Conservation (phyloP, 1,140 invertebrate species). For the Ptiloglossa arizonensis region DNA sequence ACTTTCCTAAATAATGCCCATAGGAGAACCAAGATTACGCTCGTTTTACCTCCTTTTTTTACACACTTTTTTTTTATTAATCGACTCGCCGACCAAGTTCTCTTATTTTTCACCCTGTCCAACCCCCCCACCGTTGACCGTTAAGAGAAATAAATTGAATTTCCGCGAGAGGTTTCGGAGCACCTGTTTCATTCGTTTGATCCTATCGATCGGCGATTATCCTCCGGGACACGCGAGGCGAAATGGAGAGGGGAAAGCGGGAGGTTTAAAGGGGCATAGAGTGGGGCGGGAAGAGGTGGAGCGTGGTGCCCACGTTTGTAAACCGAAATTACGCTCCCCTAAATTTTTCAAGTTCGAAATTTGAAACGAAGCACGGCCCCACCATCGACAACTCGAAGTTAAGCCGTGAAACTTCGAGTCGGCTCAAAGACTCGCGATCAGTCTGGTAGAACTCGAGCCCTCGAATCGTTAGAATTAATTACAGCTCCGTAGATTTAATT, state of each 20-base stretch:
- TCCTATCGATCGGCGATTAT: background rate
- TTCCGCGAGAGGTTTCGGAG: background rate
- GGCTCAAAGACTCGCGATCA: conserved; percentile 16
- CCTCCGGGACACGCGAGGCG: background rate
- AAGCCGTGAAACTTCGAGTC: conserved; percentile 9
- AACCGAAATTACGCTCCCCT: too few relatives aligned
- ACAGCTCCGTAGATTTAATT: conserved; percentile 34
- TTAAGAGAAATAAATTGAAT: background rate
- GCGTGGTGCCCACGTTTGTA: too few relatives aligned
- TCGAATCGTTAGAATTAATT: conserved; percentile 42
- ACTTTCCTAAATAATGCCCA: background rate
- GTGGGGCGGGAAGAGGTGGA: too few relatives aligned
- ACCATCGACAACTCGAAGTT: conserved; percentile 7
- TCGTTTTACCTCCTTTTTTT: background rate
- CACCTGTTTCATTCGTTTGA: background rate
- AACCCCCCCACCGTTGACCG: too few relatives aligned
- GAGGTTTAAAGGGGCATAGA: too few relatives aligned
- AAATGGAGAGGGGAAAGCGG: too few relatives aligned
- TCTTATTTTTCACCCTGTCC: background rate
- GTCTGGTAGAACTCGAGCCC: background rate
- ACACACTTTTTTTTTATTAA: conserved; percentile 3
- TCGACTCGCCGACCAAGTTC: background rate
- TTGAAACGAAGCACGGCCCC: too few relatives aligned
- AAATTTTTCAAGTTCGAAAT: too few relatives aligned
- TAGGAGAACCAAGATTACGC: background rate